Base-by-base conservation (phyloP, 2,888 invertebrate species). In the Cosmopolites sordidus region DNA sequence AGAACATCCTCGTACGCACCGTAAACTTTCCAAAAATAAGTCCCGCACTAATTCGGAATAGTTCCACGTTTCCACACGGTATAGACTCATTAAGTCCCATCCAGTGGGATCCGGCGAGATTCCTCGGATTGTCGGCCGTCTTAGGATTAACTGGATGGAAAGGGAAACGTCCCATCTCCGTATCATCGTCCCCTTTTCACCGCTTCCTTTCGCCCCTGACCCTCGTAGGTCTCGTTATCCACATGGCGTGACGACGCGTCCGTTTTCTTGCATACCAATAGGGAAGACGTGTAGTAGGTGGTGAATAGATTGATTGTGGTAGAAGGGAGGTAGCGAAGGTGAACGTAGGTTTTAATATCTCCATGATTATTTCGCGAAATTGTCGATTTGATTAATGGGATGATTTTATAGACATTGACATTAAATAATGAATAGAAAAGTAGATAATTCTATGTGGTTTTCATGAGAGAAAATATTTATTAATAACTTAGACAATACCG, bases 41-140 rank as follows among this genome's bases (percentile, higher is more conserved):
- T 3, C 3, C 22, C 22, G 22, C 22, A 22, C 22, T 22, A 22
- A 22, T 22, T 22, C 33, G n/a, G 12, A 51, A 51, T 47, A 55
- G 30, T 33, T 43, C 27, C 51, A 55, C 55, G 51, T 55, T 27
- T 15, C 16, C 48, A 47, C 43, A 43, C 51, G 39, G 22, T 30
- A 38, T 39, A 55, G 46, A 51, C 51, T 55, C 55, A 55, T 55
- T 55, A 55, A 55, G 43, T 47, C 50, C 39, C 43, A 51, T 55
- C 51, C 55, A 37, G 43, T 16, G 44, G 51, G 40, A 55, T 50
- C 41, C 37, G n/a, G 12, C 22, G 30, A 43, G 50, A 55, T 50
- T 51, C 41, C 51, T 47, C 33, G 51, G 55, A 51, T 51, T 55
- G 55, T 51, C 42, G 54, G 39, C 42, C 42, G 38, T 29, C 55